Evolutionary conservation across 2,888 invertebrate genomes (phyloP).

Genomic region (Tiliacea aurago): DNA sequence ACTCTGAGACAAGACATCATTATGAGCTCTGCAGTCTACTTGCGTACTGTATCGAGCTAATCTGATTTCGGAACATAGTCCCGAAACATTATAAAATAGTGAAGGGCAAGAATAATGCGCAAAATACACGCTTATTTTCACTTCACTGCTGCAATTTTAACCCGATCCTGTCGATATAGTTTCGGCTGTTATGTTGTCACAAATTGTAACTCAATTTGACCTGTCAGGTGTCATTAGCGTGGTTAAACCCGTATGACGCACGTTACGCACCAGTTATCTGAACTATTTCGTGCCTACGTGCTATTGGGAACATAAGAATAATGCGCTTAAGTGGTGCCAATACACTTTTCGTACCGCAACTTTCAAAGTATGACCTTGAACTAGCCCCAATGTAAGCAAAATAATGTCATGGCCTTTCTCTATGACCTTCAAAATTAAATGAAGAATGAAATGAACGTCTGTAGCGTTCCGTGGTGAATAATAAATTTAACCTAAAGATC

Average conservation of each 20-base stretch:
- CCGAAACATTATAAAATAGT: not conserved
- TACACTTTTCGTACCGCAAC: not conserved
- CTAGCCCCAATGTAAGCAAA: not conserved
- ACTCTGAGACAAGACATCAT: not conserved
- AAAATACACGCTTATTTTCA: not conserved
- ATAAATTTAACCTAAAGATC: not conserved
- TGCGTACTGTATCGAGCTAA: not conserved
- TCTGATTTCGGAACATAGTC: not conserved
- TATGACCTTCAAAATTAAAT: not conserved
- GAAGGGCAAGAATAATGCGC: not conserved
- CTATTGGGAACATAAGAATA: constrained; percentile 6
- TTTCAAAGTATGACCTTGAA: constrained; percentile 18
- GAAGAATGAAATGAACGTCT: not conserved
- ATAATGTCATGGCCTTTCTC: constrained; percentile 4
- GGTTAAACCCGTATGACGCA: constrained; percentile 40
- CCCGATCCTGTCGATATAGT: not conserved
- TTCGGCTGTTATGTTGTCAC: not conserved
- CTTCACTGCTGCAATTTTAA: constrained; percentile 12
- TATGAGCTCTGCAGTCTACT: not conserved
- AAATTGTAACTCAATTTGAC: constrained; percentile 25
- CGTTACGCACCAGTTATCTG: constrained; percentile 29
- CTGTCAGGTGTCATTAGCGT: constrained; percentile 42
- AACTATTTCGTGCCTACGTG: constrained; percentile 43
- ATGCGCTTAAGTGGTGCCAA: not conserved
- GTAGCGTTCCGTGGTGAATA: no score